Conservation (phyloP, 2,113 vertebrate genomes). For the Edolisoma coerulescens region DNA sequence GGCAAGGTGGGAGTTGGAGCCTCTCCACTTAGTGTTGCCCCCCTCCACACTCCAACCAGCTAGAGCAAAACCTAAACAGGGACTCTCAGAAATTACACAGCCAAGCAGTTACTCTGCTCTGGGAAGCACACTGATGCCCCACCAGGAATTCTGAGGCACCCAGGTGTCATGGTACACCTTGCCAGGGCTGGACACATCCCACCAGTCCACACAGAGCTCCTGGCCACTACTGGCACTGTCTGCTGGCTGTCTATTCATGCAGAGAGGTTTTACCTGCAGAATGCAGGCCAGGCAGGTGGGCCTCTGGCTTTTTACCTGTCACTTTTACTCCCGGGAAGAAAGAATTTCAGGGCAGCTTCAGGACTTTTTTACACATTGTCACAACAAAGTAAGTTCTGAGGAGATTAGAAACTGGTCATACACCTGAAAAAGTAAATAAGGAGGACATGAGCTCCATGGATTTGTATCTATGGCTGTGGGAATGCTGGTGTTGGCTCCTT, state of each 20-base stretch:
- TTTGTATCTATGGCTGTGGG: neutral
- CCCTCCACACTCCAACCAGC: neutral
- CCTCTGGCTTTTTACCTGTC: neutral
- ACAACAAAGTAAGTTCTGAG: neutral
- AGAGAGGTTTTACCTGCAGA: neutral
- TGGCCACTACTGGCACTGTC: neutral
- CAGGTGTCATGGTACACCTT: neutral
- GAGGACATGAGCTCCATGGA: neutral
- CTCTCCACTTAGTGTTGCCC: fast-evolving
- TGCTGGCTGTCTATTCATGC: neutral
- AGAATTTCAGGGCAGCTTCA: neutral
- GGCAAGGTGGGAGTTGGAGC: neutral
- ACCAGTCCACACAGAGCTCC: neutral
- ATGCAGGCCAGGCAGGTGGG: neutral
- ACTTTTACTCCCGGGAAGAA: neutral
- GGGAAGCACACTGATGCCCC: neutral
- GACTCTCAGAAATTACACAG: neutral
- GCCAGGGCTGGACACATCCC: neutral
- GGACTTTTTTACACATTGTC: neutral
- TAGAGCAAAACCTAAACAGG: neutral
- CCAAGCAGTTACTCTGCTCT: neutral
- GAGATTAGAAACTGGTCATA: neutral
- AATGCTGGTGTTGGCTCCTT: neutral
- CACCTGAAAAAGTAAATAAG: neutral
- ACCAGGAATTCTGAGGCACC: neutral